These are phyloP conservation scores for Stichopus horrens DNA, from an alignment of 53 echinoderm and acorn worm species.

Conservation along the genomic window DNA sequence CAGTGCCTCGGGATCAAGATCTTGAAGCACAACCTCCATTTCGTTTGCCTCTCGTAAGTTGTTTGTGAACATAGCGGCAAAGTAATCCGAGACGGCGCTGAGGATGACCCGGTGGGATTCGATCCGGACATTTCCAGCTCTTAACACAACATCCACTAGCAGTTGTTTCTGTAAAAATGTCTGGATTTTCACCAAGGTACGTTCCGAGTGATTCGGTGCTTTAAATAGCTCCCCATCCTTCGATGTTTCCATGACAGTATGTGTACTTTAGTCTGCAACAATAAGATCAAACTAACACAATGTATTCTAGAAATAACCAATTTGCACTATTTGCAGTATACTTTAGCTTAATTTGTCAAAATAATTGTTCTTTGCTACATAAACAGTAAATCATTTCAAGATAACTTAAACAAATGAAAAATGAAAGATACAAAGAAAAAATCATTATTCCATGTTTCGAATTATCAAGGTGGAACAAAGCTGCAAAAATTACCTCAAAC, in stretches of 20 bases:
- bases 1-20: conserved; percentile 74
- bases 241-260: conserved; percentile 55
- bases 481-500: too few relatives aligned
- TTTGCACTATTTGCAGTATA: neutral
- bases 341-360: too few relatives aligned
- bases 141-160: conserved; percentile 86
- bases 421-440: too few relatives aligned
- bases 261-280: neutral
- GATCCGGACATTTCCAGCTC: conserved; percentile 75
- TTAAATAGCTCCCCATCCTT: conserved; percentile 84
- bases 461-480: too few relatives aligned
- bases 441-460: too few relatives aligned
- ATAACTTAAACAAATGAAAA: too few relatives aligned
- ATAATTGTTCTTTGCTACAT: too few relatives aligned
- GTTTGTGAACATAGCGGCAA: conserved; percentile 97
- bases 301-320: neutral
- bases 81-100: conserved; percentile 97
- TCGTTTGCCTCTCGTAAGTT: conserved; percentile 81
- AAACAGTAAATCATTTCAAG: too few relatives aligned
- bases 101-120: conserved; percentile 92
- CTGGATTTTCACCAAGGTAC: conserved; percentile 93
- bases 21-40: conserved; percentile 76
- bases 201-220: conserved; percentile 89
- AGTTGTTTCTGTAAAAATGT: conserved; percentile 64
- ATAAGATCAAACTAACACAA: neutral